Percentiles rank a stretch among this genome's conserved stretches.
phyloP scores from a whole-genome alignment of 2,888 invertebrate species.

The Lepeophtheirus nordmannii region DNA sequence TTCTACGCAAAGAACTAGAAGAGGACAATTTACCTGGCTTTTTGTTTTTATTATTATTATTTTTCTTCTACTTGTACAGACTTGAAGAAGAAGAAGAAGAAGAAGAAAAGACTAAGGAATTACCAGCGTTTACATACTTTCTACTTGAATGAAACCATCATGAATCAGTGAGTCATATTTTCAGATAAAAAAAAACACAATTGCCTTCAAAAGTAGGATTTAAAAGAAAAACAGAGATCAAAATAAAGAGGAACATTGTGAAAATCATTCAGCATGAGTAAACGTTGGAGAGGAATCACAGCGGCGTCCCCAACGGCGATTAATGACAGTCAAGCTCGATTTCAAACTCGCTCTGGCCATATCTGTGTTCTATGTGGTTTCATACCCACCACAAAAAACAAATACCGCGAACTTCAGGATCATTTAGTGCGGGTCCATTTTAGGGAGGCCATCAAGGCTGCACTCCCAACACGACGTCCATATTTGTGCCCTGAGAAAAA shows the following conservation, averaged over 20 bases:
- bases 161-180: background rate
- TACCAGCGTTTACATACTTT: background rate
- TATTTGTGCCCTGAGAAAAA: slow-evolving; percentile 13
- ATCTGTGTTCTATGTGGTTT: slow-evolving; percentile 14
- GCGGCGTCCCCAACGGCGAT: background rate
- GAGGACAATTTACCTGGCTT: no score
- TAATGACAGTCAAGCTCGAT: background rate
- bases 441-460: slow-evolving; percentile 19
- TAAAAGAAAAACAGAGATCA: no score
- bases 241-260: no score
- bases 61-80: no score
- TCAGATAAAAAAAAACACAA: background rate
- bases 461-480: slow-evolving; percentile 18
- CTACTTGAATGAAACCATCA: background rate
- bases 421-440: slow-evolving; percentile 21
- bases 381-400: slow-evolving; percentile 21
- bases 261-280: background rate
- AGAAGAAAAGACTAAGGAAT: no score
- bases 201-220: background rate
- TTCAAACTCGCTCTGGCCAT: slow-evolving; percentile 11
- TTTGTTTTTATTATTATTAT: no score
- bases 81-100: no score
- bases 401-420: slow-evolving; percentile 22
- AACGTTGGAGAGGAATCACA: slow-evolving; percentile 1
- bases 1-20: no score